Conservation (phyloP, 2,797 vertebrate species). For the Pseudomugil tenellus region DNA sequence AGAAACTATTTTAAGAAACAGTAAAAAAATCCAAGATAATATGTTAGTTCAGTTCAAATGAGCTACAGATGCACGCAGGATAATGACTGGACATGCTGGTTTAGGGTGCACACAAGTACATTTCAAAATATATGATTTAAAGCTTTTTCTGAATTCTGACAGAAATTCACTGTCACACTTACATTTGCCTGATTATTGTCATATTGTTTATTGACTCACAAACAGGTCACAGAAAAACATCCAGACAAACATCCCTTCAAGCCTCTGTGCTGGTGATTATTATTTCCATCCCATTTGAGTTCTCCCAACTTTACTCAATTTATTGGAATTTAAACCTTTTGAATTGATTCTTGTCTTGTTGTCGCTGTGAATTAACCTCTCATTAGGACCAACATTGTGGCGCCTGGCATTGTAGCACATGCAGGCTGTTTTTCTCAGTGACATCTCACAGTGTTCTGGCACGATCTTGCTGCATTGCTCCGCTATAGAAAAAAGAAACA, state of each 20-base stretch:
- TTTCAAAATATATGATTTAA: constrained; percentile 1
- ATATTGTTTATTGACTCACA: constrained; percentile 50
- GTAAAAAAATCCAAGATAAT: background rate
- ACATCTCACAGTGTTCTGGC: constrained; percentile 47
- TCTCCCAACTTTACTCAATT: constrained; percentile 69
- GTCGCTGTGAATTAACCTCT: constrained; percentile 70
- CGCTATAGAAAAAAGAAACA: background rate
- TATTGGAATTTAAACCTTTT: constrained; percentile 54
- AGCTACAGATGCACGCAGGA: background rate
- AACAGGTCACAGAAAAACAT: constrained; percentile 39
- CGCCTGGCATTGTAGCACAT: constrained; percentile 51
- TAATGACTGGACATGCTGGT: constrained; percentile 2
- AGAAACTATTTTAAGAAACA: background rate
- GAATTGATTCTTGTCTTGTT: constrained; percentile 78
- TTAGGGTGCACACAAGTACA: background rate
- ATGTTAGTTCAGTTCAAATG: background rate
- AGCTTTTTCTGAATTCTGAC: constrained; percentile 18
- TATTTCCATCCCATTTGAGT: constrained; percentile 73
- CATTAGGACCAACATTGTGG: constrained; percentile 75
- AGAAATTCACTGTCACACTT: constrained; percentile 6
- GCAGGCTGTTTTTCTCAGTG: constrained; percentile 69
- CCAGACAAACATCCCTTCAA: constrained; percentile 33
- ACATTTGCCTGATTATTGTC: constrained; percentile 14
- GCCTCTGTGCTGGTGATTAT: constrained; percentile 65
- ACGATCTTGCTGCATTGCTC: constrained; percentile 33